Evolutionary conservation across 2,888 invertebrate genomes (phyloP), one percentile per base, ranked within the genome.

Genomic region (Chloroclystis v-ata): DNA sequence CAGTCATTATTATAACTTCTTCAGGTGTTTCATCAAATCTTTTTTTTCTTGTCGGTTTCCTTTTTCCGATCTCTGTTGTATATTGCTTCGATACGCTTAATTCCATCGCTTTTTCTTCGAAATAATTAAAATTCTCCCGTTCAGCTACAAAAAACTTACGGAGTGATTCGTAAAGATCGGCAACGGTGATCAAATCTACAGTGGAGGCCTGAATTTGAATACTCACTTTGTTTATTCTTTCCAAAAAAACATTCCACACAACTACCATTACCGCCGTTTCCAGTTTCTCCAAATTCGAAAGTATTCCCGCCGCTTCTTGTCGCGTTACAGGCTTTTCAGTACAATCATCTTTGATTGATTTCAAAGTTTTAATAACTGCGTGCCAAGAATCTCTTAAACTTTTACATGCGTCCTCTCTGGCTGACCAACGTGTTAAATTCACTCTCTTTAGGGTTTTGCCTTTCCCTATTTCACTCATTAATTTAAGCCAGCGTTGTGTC

Each of bases 401-500:
- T 41, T 32, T 41, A 12, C 41, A 41, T n/a, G n/a, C n/a, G n/a
- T n/a, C n/a, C n/a, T n/a, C n/a, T n/a, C n/a, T n/a, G n/a, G n/a
- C n/a, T n/a, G 41, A 32, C 32, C 24, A 41, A 32, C 41, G 30
- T 9, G 41, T 41, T 3, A 24, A 6, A 6, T 24, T 24, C 24
- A 24, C 24, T 24, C 24, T 24, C 24, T 24, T 24, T 6, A 24
- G 24, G 3, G 24, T 24, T 24, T 24, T 24, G 3, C 24, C 24
- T 24, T 6, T 24, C 6, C 24, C 24, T 24, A 24, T 24, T 6
- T 24, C 13, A n/a, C 12, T 30, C 10, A 20, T 32, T 20, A 11
- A 30, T 10, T 32, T 35, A 28, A 28, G 28, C 42, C 42, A 42
- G 1, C 42, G 25, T n/a, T 26, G 12, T 1, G 33, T 42, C 20